Percentiles rank a stretch among this genome's conserved stretches.
Conservation (phyloP, 1,140 invertebrate species). For the Drosophila tropicalis region DNA sequence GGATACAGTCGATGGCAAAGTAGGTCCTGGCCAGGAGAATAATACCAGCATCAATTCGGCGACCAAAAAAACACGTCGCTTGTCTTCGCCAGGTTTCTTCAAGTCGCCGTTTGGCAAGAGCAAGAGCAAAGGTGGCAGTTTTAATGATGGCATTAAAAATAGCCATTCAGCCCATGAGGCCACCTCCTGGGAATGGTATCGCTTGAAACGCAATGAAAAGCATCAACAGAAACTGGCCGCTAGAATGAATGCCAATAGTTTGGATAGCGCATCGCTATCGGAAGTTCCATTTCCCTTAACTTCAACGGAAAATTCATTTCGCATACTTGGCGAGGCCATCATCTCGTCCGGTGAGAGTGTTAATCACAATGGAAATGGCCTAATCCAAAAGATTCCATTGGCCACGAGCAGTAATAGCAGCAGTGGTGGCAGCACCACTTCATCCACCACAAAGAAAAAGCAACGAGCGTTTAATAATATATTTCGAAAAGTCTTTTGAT, state of each 20-base stretch:
- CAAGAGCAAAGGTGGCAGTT: conserved; percentile 55
- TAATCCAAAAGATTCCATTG: not conserved
- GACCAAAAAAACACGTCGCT: conserved; percentile 80
- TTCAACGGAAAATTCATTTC: conserved; percentile 74
- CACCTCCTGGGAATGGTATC: conserved; percentile 83
- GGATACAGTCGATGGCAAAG: conserved; percentile 79
- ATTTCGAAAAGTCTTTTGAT: conserved; percentile 82
- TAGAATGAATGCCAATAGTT: conserved; percentile 46
- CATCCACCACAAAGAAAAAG: conserved; percentile 78
- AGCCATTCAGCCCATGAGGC: conserved; percentile 73
- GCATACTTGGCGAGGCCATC: conserved; percentile 75
- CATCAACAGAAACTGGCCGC: conserved; percentile 41
- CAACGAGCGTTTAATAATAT: conserved; percentile 77
- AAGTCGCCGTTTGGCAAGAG: conserved; percentile 85
- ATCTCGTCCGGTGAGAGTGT: conserved; percentile 58
- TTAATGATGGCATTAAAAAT: conserved; percentile 54
- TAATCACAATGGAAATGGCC: conserved; percentile 44
- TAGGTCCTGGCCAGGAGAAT: not conserved
- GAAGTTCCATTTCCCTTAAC: conserved; percentile 71
- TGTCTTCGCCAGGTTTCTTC: conserved; percentile 87
- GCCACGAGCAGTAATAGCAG: conserved; percentile 57
- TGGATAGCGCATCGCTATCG: conserved; percentile 73
- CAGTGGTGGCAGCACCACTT: conserved; percentile 65
- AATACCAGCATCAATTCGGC: conserved; percentile 66
- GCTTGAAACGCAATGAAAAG: conserved; percentile 63